A percentile compares a stretch with the other conserved stretches of the same genome.
phyloP scores from a whole-genome alignment of 2,888 invertebrate species.

The Monopis laevigella region DNA sequence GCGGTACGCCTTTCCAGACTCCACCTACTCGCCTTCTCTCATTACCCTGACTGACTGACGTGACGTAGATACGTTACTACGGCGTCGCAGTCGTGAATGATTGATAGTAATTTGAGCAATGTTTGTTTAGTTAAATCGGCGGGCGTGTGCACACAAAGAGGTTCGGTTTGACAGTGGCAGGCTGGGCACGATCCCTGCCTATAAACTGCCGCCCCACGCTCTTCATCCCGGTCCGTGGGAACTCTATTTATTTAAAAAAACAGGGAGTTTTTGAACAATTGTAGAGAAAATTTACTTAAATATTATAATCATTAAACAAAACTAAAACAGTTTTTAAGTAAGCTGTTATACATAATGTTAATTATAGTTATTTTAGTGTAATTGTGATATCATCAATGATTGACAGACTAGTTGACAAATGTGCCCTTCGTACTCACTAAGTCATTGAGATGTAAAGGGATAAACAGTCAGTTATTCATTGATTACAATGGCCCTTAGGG shows the following conservation, averaged over 20 bases:
- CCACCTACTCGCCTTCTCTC: slow-evolving; percentile 50
- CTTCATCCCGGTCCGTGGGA: slow-evolving; percentile 43
- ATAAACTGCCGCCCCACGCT: slow-evolving; percentile 61
- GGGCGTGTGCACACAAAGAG: slow-evolving; percentile 53
- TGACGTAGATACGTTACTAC: too few relatives aligned
- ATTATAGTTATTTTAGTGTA: too few relatives aligned
- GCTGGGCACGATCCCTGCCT: slow-evolving; percentile 49
- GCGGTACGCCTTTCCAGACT: slow-evolving; percentile 31
- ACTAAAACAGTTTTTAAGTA: too few relatives aligned
- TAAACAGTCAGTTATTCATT: slow-evolving; percentile 21
- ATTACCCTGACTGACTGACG: too few relatives aligned
- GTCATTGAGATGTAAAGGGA: slow-evolving; percentile 37
- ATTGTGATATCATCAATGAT: too few relatives aligned
- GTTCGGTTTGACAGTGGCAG: slow-evolving; percentile 58
- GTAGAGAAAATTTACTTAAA: background rate
- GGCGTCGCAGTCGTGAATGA: too few relatives aligned
- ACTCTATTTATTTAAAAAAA: background rate
- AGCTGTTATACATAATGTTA: too few relatives aligned
- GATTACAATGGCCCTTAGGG: slow-evolving; percentile 40
- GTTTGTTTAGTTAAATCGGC: slow-evolving; percentile 19
- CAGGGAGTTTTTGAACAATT: background rate
- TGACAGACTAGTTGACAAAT: slow-evolving; percentile 32
- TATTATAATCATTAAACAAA: background rate
- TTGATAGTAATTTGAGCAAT: slow-evolving; percentile 1
- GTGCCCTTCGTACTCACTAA: too few relatives aligned